Evolutionary conservation across 2,113 vertebrate genomes (phyloP).

Genomic region (Australoheros scitulus): DNA sequence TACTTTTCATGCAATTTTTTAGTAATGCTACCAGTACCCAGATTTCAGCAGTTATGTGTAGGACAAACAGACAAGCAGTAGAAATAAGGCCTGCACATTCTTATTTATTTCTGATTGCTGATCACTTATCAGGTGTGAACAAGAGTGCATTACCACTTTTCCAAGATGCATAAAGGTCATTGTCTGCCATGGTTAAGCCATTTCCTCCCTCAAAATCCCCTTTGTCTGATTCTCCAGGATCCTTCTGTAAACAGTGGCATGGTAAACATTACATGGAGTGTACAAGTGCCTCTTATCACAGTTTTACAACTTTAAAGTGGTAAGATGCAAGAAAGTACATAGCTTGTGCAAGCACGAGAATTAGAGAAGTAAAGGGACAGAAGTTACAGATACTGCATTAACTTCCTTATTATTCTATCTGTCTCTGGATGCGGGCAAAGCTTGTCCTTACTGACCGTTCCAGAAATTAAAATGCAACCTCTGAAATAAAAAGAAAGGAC

Average conservation of each 20-base stretch:
- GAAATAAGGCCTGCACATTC: neutral
- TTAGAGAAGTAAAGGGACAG: slow-evolving; percentile 69
- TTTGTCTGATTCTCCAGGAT: slow-evolving; percentile 56
- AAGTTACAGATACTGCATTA: slow-evolving; percentile 54
- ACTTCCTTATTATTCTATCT: slow-evolving; percentile 74
- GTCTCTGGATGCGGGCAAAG: neutral
- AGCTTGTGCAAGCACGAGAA: slow-evolving; percentile 73
- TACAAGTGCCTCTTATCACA: slow-evolving; percentile 67
- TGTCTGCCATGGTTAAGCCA: slow-evolving; percentile 81
- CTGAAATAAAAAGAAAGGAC: neutral
- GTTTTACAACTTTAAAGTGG: slow-evolving; percentile 61
- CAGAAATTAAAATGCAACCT: slow-evolving; percentile 19
- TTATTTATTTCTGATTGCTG: neutral
- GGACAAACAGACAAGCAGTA: neutral
- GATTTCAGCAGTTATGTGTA: neutral
- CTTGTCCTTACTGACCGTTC: neutral
- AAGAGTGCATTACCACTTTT: slow-evolving; percentile 70
- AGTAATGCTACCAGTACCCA: neutral
- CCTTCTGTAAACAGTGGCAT: slow-evolving; percentile 70
- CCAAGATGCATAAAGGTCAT: slow-evolving; percentile 87
- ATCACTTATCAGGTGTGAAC: neutral
- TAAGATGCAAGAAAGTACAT: slow-evolving; percentile 58
- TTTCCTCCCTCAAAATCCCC: slow-evolving; percentile 44
- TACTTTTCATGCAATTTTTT: neutral
- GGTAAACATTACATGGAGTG: slow-evolving; percentile 50